Percentiles rank a stretch among this genome's conserved stretches.
phyloP scores from a whole-genome alignment of 2,113 vertebrate genomes.

The Pomatostomus ruficeps region DNA sequence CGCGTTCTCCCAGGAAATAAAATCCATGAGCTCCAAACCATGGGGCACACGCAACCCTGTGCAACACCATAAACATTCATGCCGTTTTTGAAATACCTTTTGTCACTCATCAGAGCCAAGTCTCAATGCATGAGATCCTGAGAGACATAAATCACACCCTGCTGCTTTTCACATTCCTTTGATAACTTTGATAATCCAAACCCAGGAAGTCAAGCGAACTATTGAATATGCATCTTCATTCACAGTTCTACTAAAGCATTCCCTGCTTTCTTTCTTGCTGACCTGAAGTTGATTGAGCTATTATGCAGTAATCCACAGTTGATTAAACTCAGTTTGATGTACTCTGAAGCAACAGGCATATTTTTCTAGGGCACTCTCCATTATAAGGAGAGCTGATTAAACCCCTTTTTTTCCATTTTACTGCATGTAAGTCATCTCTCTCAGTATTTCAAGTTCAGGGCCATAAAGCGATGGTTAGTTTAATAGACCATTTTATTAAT shows the following conservation, averaged over 20 bases:
- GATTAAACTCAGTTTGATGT: constrained; percentile 26
- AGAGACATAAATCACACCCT: background rate
- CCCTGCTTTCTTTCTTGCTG: background rate
- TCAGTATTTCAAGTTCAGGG: background rate
- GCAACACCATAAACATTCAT: background rate
- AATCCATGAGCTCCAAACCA: background rate
- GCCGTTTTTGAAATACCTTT: background rate
- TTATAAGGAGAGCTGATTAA: background rate
- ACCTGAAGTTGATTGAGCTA: background rate
- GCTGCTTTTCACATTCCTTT: background rate
- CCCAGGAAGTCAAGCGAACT: background rate
- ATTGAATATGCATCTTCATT: background rate
- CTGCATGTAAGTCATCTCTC: background rate
- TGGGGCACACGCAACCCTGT: background rate
- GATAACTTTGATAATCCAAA: background rate
- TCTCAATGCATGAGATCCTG: background rate
- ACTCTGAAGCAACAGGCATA: background rate
- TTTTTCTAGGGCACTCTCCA: background rate
- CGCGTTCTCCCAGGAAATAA: background rate
- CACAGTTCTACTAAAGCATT: background rate
- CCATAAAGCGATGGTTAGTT: background rate
- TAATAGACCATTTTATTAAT: constrained; percentile 6
- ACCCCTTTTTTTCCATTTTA: background rate
- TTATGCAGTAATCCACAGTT: background rate
- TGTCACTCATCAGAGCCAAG: background rate